A percentile compares a stretch with the other conserved stretches of the same genome.
phyloP scores from a whole-genome alignment of 2,113 vertebrate genomes.

The Rhipidura dahli region DNA sequence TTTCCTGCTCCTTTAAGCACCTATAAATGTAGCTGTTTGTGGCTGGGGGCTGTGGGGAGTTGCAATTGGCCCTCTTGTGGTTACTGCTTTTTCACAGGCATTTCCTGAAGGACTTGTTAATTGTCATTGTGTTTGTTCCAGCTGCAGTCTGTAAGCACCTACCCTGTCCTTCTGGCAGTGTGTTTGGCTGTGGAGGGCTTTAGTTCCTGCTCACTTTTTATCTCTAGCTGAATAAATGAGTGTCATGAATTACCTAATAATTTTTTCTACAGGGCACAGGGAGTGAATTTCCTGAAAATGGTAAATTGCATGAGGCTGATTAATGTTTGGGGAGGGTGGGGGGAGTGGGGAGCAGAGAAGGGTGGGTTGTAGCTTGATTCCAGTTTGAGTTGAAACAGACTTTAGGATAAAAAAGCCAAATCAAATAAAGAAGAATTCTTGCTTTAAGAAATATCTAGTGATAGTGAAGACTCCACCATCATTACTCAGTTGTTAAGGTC shows the following conservation, averaged over 20 bases:
- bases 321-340: neutral
- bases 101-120: neutral
- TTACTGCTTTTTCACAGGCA: neutral
- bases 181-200: neutral
- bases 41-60: neutral
- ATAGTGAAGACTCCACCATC: neutral
- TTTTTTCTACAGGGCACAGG: neutral
- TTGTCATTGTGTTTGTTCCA: neutral
- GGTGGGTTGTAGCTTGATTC: neutral
- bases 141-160: neutral
- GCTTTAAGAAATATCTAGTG: neutral
- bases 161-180: neutral
- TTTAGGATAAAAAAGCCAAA: neutral
- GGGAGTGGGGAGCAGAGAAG: neutral
- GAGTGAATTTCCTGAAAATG: neutral
- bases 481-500: neutral
- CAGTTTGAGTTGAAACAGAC: neutral
- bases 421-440: neutral
- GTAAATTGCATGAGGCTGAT: neutral
- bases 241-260: neutral
- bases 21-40: neutral
- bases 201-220: neutral
- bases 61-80: neutral
- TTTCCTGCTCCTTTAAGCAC: neutral
- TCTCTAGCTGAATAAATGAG: neutral